Percentiles rank a stretch among this genome's conserved stretches.
phyloP scores from a whole-genome alignment of 2,888 invertebrate species.

The Platerodrilus igneus region DNA sequence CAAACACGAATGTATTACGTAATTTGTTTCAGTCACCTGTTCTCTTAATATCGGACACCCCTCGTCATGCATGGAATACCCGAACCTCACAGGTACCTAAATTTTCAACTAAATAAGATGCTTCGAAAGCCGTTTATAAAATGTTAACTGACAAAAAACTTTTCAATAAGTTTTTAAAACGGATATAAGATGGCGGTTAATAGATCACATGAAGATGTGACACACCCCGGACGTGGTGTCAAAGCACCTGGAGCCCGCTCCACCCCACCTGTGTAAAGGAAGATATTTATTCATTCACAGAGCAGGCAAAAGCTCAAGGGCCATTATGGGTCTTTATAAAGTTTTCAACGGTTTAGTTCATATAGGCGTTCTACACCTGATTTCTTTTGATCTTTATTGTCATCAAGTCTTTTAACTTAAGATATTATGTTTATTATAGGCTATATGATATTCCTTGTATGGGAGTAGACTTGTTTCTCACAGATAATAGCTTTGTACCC shows the following conservation, averaged over 20 bases:
- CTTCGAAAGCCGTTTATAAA: not conserved
- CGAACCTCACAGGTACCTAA: no score
- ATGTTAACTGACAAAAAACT: not conserved
- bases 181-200: constrained; percentile 23
- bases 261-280: constrained; percentile 23
- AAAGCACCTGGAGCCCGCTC: constrained; percentile 22
- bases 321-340: constrained; percentile 25
- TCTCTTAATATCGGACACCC: no score
- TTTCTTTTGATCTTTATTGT: constrained; percentile 36
- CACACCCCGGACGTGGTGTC: constrained; percentile 24
- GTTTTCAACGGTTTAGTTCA: constrained; percentile 30
- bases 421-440: constrained; percentile 33
- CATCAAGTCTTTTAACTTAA: constrained; percentile 34
- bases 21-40: no score
- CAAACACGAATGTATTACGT: no score
- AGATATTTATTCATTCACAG: constrained; percentile 22
- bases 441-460: constrained; percentile 31
- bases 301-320: constrained; percentile 25
- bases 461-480: constrained; percentile 17
- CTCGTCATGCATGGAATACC: no score
- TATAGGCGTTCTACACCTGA: constrained; percentile 42
- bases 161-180: constrained; percentile 4
- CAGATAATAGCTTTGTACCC: no score
- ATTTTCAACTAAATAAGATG: no score
- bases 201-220: constrained; percentile 22